Evolutionary conservation across 2,113 vertebrate genomes (phyloP).

Genomic region (Pandion haliaetus): DNA sequence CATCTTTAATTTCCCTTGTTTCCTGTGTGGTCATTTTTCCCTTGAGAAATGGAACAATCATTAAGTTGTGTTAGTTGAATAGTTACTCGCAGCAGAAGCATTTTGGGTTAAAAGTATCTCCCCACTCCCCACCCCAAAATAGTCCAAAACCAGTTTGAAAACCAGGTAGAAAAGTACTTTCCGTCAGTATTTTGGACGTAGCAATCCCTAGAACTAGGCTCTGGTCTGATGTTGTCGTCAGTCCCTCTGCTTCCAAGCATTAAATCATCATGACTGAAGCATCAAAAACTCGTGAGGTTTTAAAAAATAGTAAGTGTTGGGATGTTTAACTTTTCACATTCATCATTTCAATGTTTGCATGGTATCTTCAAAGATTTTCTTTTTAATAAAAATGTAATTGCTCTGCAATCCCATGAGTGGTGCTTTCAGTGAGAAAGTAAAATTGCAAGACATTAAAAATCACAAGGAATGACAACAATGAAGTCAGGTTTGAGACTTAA

Average conservation of each 20-base stretch:
- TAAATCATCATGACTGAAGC: not conserved
- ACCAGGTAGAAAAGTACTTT: not conserved
- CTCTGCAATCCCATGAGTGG: not conserved
- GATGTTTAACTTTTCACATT: not conserved
- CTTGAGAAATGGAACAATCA: not conserved
- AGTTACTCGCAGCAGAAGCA: not conserved
- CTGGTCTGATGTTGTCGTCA: not conserved
- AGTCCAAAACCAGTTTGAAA: not conserved
- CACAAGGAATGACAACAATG: not conserved
- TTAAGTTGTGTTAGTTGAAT: not conserved
- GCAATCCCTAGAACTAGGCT: not conserved
- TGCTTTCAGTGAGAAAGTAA: not conserved
- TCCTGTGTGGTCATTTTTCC: not conserved
- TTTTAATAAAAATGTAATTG: constrained; percentile 11
- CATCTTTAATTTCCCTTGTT: not conserved
- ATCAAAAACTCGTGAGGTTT: not conserved
- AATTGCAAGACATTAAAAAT: not conserved
- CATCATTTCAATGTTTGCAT: not conserved
- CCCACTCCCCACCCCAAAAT: too few species aligned
- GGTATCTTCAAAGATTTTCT: not conserved
- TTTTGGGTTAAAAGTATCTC: not conserved
- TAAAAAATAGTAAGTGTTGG: not conserved
- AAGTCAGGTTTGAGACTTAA: not conserved
- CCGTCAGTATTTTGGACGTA: not conserved
- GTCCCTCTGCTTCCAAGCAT: not conserved